Conservation (phyloP, 2,113 vertebrate genomes). For the Monopterus albus region DNA sequence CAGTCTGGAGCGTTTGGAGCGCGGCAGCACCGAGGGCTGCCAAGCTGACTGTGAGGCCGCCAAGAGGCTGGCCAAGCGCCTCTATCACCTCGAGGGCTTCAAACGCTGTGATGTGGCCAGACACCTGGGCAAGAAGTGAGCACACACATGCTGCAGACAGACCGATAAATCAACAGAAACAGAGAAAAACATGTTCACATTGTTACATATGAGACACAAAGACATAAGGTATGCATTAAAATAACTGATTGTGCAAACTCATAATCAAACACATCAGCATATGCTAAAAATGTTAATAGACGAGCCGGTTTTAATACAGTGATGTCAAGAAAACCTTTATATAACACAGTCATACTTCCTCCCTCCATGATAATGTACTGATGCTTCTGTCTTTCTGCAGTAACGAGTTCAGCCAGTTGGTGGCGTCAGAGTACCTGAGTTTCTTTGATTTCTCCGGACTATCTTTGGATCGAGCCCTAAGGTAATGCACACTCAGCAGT, state of each 20-base stretch:
- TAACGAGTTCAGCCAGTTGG: constrained; percentile 87
- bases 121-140: constrained; percentile 97
- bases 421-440: constrained; percentile 86
- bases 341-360: neutral
- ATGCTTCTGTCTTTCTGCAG: constrained; percentile 65
- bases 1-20: constrained; percentile 87
- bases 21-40: constrained; percentile 93
- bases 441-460: constrained; percentile 85
- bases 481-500: constrained; percentile 73
- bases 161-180: constrained; percentile 5
- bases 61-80: constrained; percentile 91
- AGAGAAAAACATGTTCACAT: constrained; percentile 8
- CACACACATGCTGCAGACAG: neutral
- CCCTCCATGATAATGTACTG: constrained; percentile 12
- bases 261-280: neutral
- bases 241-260: too few species aligned
- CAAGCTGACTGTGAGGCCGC: constrained; percentile 89
- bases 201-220: constrained; percentile 1
- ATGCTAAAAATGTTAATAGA: neutral
- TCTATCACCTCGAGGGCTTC: constrained; percentile 95
- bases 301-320: neutral
- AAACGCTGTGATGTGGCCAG: constrained; percentile 96
- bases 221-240: neutral
- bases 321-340: constrained; percentile 14
- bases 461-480: constrained; percentile 83